Percentiles rank a stretch among this genome's conserved stretches.
Evolutionary conservation across 2,888 invertebrate species (phyloP).

Genomic region (Caradrina kadenii): DNA sequence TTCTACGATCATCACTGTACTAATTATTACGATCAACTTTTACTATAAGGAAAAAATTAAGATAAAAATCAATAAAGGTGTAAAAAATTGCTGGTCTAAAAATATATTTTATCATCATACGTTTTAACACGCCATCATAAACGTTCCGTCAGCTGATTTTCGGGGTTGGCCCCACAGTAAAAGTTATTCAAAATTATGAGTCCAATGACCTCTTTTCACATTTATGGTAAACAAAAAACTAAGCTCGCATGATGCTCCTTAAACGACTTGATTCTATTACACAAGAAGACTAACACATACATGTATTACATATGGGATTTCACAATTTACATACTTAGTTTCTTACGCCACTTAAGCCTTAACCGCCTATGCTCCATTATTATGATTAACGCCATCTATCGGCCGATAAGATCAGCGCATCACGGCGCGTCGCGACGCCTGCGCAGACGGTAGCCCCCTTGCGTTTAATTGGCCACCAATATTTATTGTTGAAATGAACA

Average conservation of each 20-base stretch:
- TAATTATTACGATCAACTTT: no score
- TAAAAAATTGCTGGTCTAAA: no score
- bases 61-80: no score
- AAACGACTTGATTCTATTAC: background rate
- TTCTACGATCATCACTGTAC: no score
- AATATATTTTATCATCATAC: no score
- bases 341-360: slow-evolving; percentile 32
- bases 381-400: slow-evolving; percentile 65
- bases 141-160: no score
- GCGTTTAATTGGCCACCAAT: slow-evolving; percentile 87
- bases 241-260: background rate
- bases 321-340: slow-evolving; percentile 33
- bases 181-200: no score
- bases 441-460: slow-evolving; percentile 67
- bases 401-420: slow-evolving; percentile 56
- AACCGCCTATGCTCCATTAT: slow-evolving; percentile 50
- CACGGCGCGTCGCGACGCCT: slow-evolving; percentile 53
- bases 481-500: slow-evolving; percentile 90
- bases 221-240: no score
- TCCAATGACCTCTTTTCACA: no score
- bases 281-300: background rate
- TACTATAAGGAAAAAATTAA: no score
- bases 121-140: no score
- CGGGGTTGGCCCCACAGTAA: no score
- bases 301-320: slow-evolving; percentile 1